Evolutionary conservation across 2,113 vertebrate genomes (phyloP), one percentile per base, ranked within the genome.

Genomic region (Mesitornis unicolor): DNA sequence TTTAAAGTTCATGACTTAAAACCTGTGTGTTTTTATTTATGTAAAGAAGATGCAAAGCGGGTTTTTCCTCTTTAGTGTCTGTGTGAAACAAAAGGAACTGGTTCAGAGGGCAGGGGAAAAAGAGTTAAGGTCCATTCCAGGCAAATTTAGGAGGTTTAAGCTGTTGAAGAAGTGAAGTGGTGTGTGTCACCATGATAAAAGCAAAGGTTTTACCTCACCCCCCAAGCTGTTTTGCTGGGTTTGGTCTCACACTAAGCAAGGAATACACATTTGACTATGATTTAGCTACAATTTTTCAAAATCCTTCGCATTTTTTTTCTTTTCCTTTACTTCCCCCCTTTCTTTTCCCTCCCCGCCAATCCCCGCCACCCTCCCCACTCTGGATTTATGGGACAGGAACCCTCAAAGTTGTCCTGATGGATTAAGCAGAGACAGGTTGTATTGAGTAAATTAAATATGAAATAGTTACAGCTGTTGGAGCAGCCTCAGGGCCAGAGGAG

Each of bases 221-320:
- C 50, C 57, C 16, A 13, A 33, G 36, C 25, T 80, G 25, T 40
- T n/a, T 17, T 12, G 9, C 53, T 83, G 80, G n/a, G n/a, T 18
- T 24, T 20, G 19, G 28, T 28, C 78, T 65, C 84, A 84, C 91
- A 94, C 18, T 80, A 92, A 90, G 70, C 38, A 63, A 19, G 69
- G 87, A 76, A 64, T 89, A 83, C 76, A 87, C 91, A 96, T 98
- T 98, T 97, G 96, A 88, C 97, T 97, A 77, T 36, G 71, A 95
- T 97, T 98, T 97, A 97, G 90, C 89, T 56, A 95, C 40, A 80
- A 94, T 97, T 97, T 98, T 95, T 98, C 97, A 97, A 96, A 95
- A 92, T 84, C 89, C 75, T 76, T 91, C 76, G 35, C 43, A 14
- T 84, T 74, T 83, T 61, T 53, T 89, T 51, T 29, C 14, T 42